Base-by-base conservation (phyloP, 2,888 invertebrate genomes). In the Apamea anceps region DNA sequence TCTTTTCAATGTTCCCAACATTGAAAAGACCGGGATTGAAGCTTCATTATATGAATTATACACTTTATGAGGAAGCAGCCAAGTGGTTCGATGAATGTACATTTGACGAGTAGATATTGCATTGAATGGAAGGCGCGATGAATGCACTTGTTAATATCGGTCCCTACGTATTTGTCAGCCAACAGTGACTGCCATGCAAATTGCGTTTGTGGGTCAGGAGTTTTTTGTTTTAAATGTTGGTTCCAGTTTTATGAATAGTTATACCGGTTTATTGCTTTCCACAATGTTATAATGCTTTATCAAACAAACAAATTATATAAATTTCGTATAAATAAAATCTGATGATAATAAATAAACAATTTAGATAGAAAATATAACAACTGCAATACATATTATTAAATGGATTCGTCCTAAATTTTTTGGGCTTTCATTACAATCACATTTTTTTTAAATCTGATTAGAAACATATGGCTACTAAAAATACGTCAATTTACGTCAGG, bases 131-230 rank as follows among this genome's bases (percentile, higher is more conserved):
- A 79, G 63, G 51, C 82, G 42, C 82, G 65, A 71, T 82, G 70
- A 83, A 83, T 84, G 57, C 72, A 75, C 66, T 66, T 57, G 71
- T 80, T 75, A 84, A 80, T 80, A 84, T 68, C 67, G 72, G 57
- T 15, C 51, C 54, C 54, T 79, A 72, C 57, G 18, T 12, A 72
- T 72, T 57, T 73, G 70, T 62, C 42, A 48, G 48, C 12, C 21
- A 21, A 25, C 37, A 51, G 37, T 28, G 45, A 21, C 37, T 62
- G 54, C 18, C 21, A 32, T 72, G 62, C 32, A 68, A 51, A 73
- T 72, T 73, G 72, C 68, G n/a, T 60, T 65, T 71, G 51, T 66
- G 25, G 37, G 42, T 63, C 45, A 25, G 21, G 0, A 45, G 32
- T 60, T 74, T 54, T 57, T 65, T 37, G 6, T 25, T 65, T n/a